These are phyloP conservation scores for Deilephila porcellus DNA, from an alignment of 2,888 invertebrate species.

Conservation along the genomic window DNA sequence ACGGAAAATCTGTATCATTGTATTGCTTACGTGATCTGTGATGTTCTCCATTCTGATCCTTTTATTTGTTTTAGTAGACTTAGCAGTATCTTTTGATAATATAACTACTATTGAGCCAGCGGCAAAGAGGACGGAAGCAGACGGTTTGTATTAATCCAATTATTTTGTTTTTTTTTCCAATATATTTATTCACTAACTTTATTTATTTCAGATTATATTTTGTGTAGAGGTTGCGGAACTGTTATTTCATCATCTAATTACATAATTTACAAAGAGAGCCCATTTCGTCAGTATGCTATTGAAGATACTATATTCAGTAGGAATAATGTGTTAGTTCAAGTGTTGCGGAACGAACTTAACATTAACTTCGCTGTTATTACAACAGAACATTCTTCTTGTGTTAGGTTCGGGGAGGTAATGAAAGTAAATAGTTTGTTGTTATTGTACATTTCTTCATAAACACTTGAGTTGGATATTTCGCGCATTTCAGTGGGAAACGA, in stretches of 20 bases:
- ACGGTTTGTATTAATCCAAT: conserved; percentile 27
- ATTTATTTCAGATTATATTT: conserved; percentile 56
- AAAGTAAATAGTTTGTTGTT: background rate
- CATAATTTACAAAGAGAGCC: conserved; percentile 55
- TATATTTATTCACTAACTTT: conserved; percentile 33
- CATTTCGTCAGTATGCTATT: conserved; percentile 53
- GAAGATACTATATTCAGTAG: conserved; percentile 61
- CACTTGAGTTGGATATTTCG: conserved; percentile 27
- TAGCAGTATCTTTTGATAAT: conserved; percentile 7
- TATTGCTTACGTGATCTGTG: background rate
- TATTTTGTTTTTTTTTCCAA: background rate
- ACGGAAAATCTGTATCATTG: too few relatives aligned
- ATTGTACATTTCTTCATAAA: background rate
- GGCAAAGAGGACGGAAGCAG: conserved; percentile 31
- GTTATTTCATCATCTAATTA: conserved; percentile 52
- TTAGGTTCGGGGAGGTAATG: conserved; percentile 64
- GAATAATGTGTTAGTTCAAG: conserved; percentile 59
- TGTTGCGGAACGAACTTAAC: conserved; percentile 55
- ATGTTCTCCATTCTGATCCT: conserved; percentile 1
- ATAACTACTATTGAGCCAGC: conserved; percentile 2
- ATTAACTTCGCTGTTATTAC: conserved; percentile 62
- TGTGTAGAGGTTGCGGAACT: conserved; percentile 67
- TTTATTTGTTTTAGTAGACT: background rate
- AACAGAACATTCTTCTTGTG: conserved; percentile 55
- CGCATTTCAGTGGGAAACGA: conserved; percentile 79